Evolutionary conservation across 2,113 vertebrate genomes (phyloP).

Genomic region (Cinclus cinclus): DNA sequence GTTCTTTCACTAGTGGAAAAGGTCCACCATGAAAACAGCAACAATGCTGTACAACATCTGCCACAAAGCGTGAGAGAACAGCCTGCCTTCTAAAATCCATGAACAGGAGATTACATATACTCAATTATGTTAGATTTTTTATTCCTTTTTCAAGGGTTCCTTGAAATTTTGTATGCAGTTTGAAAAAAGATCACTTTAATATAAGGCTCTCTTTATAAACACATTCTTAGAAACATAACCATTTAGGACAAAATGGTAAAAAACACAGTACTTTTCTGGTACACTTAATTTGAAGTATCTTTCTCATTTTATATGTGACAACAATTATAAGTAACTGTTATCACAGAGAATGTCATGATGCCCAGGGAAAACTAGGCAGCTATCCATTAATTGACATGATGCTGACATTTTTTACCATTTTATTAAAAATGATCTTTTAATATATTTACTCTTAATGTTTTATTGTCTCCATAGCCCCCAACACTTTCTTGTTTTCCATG

Average conservation of each 20-base stretch:
- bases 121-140: background rate
- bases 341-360: background rate
- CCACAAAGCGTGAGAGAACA: background rate
- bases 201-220: background rate
- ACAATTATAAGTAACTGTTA: background rate
- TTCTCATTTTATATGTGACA: background rate
- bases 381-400: background rate
- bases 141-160: constrained; percentile 8
- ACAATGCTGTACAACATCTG: background rate
- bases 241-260: background rate
- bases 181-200: background rate
- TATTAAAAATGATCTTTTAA: background rate
- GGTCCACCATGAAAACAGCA: background rate
- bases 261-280: background rate
- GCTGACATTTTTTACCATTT: background rate
- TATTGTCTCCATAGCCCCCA: background rate
- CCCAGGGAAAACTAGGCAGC: background rate
- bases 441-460: background rate
- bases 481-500: background rate
- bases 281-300: background rate
- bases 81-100: background rate
- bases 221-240: background rate
- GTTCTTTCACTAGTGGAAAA: background rate
- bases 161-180: constrained; percentile 16
- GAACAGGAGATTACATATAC: background rate